Percentiles rank a stretch among this genome's conserved stretches.
These are phyloP conservation scores for Mylabris sibirica DNA, from an alignment of 2,888 invertebrate species.

Conservation along the genomic window DNA sequence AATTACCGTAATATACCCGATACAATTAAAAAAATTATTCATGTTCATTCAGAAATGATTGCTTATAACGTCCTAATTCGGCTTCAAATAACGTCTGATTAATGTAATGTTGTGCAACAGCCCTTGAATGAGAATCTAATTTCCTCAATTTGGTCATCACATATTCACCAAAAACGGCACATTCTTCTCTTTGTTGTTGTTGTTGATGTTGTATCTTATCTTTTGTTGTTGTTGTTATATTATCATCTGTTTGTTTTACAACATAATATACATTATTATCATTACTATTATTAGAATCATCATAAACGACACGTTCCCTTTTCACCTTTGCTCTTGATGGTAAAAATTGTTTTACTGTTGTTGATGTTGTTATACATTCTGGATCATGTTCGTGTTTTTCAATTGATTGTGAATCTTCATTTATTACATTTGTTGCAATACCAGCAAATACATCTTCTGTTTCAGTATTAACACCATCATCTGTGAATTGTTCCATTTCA, in stretches of 20 bases:
- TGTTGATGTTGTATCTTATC: not conserved
- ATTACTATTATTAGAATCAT: not conserved
- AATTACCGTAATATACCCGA: too few species aligned
- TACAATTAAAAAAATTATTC: not conserved
- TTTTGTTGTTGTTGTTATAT: not conserved
- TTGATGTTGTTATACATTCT: not conserved
- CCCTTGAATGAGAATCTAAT: constrained; percentile 1
- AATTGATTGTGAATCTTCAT: not conserved
- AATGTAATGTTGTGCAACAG: not conserved
- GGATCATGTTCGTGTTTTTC: not conserved
- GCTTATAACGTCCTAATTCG: not conserved
- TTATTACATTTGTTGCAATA: not conserved
- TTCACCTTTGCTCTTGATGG: not conserved
- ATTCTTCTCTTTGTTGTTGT: not conserved
- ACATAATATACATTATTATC: constrained; percentile 1
- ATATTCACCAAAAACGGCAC: not conserved
- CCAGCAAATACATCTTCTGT: constrained; percentile 8
- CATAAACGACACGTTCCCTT: not conserved
- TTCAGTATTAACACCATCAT: not conserved
- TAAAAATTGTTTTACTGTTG: not conserved
- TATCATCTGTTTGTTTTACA: not conserved
- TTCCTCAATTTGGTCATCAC: not conserved
- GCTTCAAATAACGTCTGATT: constrained; percentile 6
- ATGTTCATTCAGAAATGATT: not conserved
- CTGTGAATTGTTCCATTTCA: not conserved